These are phyloP conservation scores for Psophia crepitans DNA, from an alignment of 2,113 vertebrate species.

Conservation along the genomic window DNA sequence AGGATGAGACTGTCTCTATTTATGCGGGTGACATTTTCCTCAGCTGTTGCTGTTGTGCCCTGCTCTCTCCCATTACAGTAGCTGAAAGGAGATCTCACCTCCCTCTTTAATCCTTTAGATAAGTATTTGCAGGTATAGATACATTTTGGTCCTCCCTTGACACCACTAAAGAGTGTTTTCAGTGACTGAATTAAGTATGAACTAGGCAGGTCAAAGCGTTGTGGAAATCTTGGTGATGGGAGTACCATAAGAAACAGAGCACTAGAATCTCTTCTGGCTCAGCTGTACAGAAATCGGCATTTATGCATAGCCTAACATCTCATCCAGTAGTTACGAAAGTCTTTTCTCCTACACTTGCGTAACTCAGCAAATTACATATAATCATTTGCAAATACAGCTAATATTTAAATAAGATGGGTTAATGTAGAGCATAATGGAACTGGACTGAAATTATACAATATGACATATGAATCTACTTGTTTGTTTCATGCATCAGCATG, in stretches of 20 bases:
- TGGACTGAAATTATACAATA: neutral
- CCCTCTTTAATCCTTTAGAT: neutral
- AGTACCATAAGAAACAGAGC: neutral
- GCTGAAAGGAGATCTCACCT: neutral
- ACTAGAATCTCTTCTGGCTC: neutral
- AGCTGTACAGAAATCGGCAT: neutral
- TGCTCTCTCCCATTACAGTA: neutral
- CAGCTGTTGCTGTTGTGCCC: neutral
- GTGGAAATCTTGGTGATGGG: neutral
- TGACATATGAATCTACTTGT: neutral
- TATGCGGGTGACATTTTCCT: neutral
- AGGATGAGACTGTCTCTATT: neutral
- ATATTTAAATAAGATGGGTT: neutral
- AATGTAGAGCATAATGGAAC: neutral
- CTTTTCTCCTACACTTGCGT: neutral
- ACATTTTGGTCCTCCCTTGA: neutral
- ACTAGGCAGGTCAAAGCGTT: neutral
- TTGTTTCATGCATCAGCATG: rapidly evolving
- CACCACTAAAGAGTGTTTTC: neutral
- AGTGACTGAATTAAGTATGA: neutral
- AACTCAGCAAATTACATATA: neutral
- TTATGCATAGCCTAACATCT: neutral
- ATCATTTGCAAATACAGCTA: neutral
- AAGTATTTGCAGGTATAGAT: neutral
- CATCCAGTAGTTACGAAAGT: neutral